Percentiles rank a stretch among this genome's conserved stretches.
These are phyloP conservation scores for Denticeps clupeoides DNA, from an alignment of 2,797 vertebrate genomes.

Conservation along the genomic window DNA sequence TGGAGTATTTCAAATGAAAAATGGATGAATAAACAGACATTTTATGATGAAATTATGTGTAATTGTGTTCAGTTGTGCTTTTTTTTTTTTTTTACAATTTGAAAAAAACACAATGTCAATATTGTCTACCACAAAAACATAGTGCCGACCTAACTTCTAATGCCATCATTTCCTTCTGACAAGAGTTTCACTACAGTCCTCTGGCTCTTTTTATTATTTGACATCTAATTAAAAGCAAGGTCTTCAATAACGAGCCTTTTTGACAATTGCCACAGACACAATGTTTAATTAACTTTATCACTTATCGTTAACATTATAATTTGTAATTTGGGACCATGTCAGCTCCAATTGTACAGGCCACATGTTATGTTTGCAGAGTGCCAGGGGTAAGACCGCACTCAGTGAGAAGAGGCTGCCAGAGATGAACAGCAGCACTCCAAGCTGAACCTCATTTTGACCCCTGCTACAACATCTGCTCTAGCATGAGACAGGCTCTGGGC, in stretches of 20 bases:
- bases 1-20: too few species aligned
- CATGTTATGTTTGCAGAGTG: slow-evolving; percentile 23
- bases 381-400: slow-evolving; percentile 28
- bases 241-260: slow-evolving; percentile 47
- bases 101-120: slow-evolving; percentile 7
- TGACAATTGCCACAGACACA: slow-evolving; percentile 35
- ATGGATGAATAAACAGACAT: too few species aligned
- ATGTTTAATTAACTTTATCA: slow-evolving; percentile 53
- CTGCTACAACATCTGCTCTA: slow-evolving; percentile 32
- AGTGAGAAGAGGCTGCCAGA: slow-evolving; percentile 27
- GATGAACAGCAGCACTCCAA: slow-evolving; percentile 27
- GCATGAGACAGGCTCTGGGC: slow-evolving; percentile 33
- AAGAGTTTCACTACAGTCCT: slow-evolving; percentile 10
- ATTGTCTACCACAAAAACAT: slow-evolving; percentile 7
- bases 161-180: slow-evolving; percentile 14
- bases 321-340: slow-evolving; percentile 54
- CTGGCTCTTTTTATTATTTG: slow-evolving; percentile 29
- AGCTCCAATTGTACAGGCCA: slow-evolving; percentile 42
- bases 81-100: too few species aligned
- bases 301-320: slow-evolving; percentile 46
- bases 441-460: slow-evolving; percentile 24
- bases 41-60: too few species aligned
- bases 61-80: too few species aligned
- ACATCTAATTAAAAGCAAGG: slow-evolving; percentile 53
- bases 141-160: slow-evolving; percentile 3